Base-by-base conservation (phyloP, 2,113 vertebrate species). In the Rana temporaria region DNA sequence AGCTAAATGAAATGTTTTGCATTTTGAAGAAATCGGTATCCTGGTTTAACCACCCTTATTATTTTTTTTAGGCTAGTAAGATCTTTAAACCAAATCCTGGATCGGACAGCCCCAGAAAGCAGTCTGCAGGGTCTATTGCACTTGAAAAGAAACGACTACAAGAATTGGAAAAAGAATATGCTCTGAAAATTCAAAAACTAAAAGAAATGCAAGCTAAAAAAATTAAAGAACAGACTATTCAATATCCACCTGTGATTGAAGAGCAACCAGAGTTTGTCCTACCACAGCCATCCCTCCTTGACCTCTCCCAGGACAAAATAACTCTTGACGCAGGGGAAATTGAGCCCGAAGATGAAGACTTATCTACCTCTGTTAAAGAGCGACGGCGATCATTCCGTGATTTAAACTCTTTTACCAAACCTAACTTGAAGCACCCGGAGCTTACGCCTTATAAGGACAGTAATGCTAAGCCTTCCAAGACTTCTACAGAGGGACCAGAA, bases 261-360 rank as follows among this genome's bases (percentile, higher is more conserved):
- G 91, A 93, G 19, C 92, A 92, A 22, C 85, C 90, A 80, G 91
- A 93, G 66, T 95, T 95, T 90, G 76, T 91, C 0, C 87, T 96
- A 65, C 95, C 97, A 30, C 98, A 99, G 82, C 98, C 98, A 12
- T 99, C 98, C 0, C 92, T 98, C 80, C 98, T 98, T 65, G 98
- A 99, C 91, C 94, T 99, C 74, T 97, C 98, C 1, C 98, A 99
- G 91, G 97, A 99, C 89, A 99, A 98, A 86, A 90, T 99, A 65
- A 92, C 91, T 5, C 89, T 99, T 77, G 94, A 95, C 87, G 95
- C 91, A 17, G 98, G 96, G 82, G 97, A 98, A 70, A 89, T 90
- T 62, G 96, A 95, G 65, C 85, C 79, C 0, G 97, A 98, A 12
- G 96, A 96, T 34, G 93, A 91, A 56, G 93, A 96, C 78, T 67